A percentile compares a stretch with the other conserved stretches of the same genome.
Conservation (phyloP, 2,888 invertebrate species). For the Cantharis nigra region DNA sequence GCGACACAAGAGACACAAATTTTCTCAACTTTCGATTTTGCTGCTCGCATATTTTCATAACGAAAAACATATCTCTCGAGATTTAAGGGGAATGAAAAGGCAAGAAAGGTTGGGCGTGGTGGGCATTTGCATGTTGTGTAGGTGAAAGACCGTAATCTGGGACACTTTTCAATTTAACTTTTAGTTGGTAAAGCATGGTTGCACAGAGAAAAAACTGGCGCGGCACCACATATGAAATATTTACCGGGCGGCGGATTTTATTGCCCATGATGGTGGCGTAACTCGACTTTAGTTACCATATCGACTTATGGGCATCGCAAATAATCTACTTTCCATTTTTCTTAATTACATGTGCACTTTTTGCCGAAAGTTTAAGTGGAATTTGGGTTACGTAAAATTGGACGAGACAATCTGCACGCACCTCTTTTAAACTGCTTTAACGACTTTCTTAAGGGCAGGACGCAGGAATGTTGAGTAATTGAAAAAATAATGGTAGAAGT, state of each 20-base stretch:
- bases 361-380: conserved; percentile 3
- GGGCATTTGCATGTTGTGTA: conserved; percentile 36
- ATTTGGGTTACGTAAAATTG: conserved; percentile 12
- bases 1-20: conserved; percentile 6
- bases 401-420: not conserved
- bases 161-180: conserved; percentile 43
- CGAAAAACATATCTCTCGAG: conserved; percentile 3
- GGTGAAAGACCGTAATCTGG: conserved; percentile 48
- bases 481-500: not conserved
- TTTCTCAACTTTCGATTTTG: conserved; percentile 13
- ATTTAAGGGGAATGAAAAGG: conserved; percentile 9
- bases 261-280: conserved; percentile 19
- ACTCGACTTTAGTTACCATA: conserved; percentile 23
- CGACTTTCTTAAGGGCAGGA: not conserved
- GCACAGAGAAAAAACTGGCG: conserved; percentile 26
- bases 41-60: conserved; percentile 7
- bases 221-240: conserved; percentile 25
- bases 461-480: not conserved
- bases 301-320: conserved; percentile 15
- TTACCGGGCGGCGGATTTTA: conserved; percentile 10
- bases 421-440: not conserved
- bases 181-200: conserved; percentile 25
- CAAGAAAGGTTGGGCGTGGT: conserved; percentile 33
- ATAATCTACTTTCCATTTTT: conserved; percentile 35
- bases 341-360: conserved; percentile 8